A percentile compares a stretch with the other conserved stretches of the same genome.
phyloP scores from a whole-genome alignment of 2,113 vertebrate species.

The Carassius gibelio region DNA sequence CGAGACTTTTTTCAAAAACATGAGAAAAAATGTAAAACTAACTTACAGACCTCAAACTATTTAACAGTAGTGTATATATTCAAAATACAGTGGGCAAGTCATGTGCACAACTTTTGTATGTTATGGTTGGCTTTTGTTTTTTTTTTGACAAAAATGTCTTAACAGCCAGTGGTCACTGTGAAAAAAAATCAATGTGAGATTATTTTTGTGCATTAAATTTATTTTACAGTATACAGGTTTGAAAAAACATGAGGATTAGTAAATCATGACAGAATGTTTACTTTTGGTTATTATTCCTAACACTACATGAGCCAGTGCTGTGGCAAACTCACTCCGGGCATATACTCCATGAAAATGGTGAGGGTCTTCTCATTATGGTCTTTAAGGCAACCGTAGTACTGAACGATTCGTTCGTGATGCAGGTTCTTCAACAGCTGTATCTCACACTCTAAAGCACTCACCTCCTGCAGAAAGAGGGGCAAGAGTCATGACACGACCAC shows the following conservation, averaged over 20 bases:
- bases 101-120: too few relatives aligned
- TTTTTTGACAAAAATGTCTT: too few relatives aligned
- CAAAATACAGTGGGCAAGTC: too few relatives aligned
- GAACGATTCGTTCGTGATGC: slow-evolving; percentile 92
- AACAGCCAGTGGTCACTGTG: too few relatives aligned
- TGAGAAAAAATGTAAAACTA: too few relatives aligned
- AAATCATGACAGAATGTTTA: background rate
- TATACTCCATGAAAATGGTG: slow-evolving; percentile 98
- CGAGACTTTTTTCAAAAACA: too few relatives aligned
- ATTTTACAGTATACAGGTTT: background rate
- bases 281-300: background rate
- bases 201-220: background rate
- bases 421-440: slow-evolving; percentile 96
- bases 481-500: background rate
- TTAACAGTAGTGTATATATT: too few relatives aligned
- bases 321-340: slow-evolving; percentile 87
- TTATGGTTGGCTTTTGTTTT: too few relatives aligned
- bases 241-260: background rate
- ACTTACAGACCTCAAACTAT: too few relatives aligned
- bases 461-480: slow-evolving; percentile 79
- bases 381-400: slow-evolving; percentile 91
- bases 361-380: slow-evolving; percentile 90
- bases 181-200: background rate
- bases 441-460: slow-evolving; percentile 93
- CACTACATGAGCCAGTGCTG: background rate